phyloP scores from a whole-genome alignment of 2,797 vertebrate species.

The Myioborus melanocephalus region DNA sequence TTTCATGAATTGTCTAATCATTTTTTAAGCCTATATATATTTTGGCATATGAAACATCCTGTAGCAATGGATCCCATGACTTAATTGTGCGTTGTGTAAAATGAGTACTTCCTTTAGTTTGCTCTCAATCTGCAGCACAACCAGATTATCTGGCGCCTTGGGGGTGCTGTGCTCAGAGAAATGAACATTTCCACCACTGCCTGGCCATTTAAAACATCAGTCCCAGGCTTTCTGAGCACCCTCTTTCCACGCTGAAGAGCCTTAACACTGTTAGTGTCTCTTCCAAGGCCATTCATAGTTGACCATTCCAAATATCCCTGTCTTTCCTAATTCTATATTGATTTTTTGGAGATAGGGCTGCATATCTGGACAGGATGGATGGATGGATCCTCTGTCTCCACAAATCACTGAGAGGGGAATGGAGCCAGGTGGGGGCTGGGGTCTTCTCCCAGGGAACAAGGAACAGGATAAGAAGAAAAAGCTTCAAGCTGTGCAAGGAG shows the following conservation, averaged over 20 bases:
- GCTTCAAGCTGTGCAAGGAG: neutral
- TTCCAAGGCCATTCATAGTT: neutral
- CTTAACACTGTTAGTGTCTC: neutral
- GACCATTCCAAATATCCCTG: neutral
- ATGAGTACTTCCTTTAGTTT: slow-evolving; percentile 31
- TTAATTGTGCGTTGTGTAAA: slow-evolving; percentile 25
- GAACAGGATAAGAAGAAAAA: neutral
- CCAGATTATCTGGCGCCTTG: neutral
- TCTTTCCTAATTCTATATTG: neutral
- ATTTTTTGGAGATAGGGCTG: neutral
- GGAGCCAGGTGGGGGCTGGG: neutral
- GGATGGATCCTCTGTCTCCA: fast-evolving
- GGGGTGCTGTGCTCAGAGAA: neutral
- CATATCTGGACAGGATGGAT: neutral
- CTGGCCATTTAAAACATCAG: neutral
- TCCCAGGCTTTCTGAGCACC: neutral
- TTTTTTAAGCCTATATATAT: slow-evolving; percentile 53
- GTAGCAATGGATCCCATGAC: slow-evolving; percentile 51
- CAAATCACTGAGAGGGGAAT: neutral
- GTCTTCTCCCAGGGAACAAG: neutral
- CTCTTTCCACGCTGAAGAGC: fast-evolving
- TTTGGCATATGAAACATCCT: slow-evolving; percentile 58
- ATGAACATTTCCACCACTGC: neutral
- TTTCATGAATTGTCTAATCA: slow-evolving; percentile 59
- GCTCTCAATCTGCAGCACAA: neutral